These are phyloP conservation scores for Steromphala cineraria DNA, from an alignment of 2,888 invertebrate genomes.

Conservation along the genomic window DNA sequence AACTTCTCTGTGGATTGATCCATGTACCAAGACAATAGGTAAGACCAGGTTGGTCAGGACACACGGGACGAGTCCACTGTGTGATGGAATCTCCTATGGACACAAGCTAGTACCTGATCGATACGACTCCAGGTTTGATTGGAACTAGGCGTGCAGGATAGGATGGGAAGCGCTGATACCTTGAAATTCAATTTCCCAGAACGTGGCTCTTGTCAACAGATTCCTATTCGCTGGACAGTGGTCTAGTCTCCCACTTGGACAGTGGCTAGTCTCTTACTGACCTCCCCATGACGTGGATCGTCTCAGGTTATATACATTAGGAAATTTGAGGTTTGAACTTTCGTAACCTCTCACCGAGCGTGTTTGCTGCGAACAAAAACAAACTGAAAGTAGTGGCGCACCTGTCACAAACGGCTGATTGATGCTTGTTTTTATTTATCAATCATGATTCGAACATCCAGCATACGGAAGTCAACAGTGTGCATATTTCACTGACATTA, in stretches of 20 bases:
- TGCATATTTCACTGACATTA: too few relatives aligned
- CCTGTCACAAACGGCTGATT: too few relatives aligned
- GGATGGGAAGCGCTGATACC: background rate
- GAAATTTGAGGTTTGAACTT: background rate
- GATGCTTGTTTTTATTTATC: too few relatives aligned
- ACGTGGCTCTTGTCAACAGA: background rate
- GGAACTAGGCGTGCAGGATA: background rate
- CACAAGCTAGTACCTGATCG: background rate
- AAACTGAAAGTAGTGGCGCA: too few relatives aligned
- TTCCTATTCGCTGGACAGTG: background rate
- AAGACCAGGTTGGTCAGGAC: background rate
- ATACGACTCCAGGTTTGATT: background rate
- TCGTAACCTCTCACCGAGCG: background rate
- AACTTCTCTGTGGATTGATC: background rate
- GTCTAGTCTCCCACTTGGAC: too few relatives aligned
- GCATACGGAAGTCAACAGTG: too few relatives aligned
- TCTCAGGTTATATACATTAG: background rate
- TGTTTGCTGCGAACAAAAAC: too few relatives aligned
- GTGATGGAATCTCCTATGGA: background rate
- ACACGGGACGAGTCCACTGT: background rate
- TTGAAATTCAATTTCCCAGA: background rate
- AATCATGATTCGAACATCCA: too few relatives aligned
- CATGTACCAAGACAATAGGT: conserved; percentile 5
- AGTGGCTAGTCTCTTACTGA: background rate
- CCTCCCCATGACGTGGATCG: background rate